These are phyloP conservation scores for Metopolophium dirhodum DNA, from an alignment of 1,140 invertebrate species.

Conservation along the genomic window DNA sequence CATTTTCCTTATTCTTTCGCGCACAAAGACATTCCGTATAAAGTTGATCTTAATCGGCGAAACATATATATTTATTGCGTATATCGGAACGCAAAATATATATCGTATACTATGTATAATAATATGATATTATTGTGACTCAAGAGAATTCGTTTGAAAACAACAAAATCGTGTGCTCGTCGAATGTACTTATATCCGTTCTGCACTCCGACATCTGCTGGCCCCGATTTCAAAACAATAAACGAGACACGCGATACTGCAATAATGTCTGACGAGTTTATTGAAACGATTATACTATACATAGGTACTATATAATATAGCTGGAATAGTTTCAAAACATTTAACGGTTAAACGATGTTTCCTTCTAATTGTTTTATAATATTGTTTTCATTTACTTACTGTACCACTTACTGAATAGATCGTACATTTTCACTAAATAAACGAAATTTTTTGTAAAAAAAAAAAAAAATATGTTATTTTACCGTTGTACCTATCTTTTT, in stretches of 20 bases:
- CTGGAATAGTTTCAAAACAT: not conserved
- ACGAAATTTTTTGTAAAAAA: no score
- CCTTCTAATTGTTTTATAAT: not conserved
- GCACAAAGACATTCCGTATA: not conserved
- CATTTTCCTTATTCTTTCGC: not conserved
- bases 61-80: not conserved
- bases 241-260: not conserved
- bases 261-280: not conserved
- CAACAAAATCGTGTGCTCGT: not conserved
- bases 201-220: not conserved
- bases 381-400: not conserved
- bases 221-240: not conserved
- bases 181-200: not conserved
- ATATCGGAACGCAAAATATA: not conserved
- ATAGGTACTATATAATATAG: not conserved
- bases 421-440: no score
- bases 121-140: not conserved
- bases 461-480: not conserved
- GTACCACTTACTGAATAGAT: no score
- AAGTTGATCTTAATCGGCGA: slow-evolving; percentile 12
- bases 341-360: not conserved
- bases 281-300: not conserved
- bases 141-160: not conserved
- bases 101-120: not conserved
- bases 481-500: not conserved